Conservation (phyloP, 1,140 invertebrate genomes). For the Drosophila willistoni region DNA sequence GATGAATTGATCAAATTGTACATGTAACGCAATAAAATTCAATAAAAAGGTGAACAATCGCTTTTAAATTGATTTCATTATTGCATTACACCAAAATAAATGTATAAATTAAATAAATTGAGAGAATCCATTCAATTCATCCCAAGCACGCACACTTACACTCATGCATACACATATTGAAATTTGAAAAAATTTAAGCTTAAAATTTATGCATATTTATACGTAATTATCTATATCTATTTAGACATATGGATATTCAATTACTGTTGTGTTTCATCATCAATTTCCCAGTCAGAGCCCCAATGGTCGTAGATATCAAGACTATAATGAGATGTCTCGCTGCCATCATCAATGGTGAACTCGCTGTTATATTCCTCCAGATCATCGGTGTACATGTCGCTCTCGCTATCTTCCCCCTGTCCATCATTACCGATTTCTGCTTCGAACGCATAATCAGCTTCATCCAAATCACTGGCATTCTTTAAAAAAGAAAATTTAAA, state of each 20-base stretch:
- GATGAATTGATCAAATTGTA: conserved; percentile 99
- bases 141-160: conserved; percentile 6
- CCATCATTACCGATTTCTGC: conserved; percentile 29
- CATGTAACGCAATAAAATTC: conserved; percentile 85
- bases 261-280: conserved; percentile 43
- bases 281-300: conserved; percentile 60
- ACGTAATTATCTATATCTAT: background rate
- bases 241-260: conserved; percentile 23
- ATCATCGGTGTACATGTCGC: conserved; percentile 64
- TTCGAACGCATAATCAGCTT: conserved; percentile 43
- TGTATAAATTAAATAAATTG: conserved; percentile 7
- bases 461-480: conserved; percentile 73
- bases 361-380: conserved; percentile 68
- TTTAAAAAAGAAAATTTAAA: background rate
- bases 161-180: conserved; percentile 34
- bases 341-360: conserved; percentile 65
- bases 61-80: conserved; percentile 28
- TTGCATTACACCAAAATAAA: conserved; percentile 12
- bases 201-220: conserved; percentile 50
- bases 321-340: conserved; percentile 54
- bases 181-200: conserved; percentile 28
- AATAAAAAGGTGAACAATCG: conserved; percentile 19
- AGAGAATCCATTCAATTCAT: conserved; percentile 25
- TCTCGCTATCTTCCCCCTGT: conserved; percentile 58
- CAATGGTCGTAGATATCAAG: conserved; percentile 56